Conservation (phyloP, 2,797 vertebrate genomes). For the Chromobotia macracanthus region DNA sequence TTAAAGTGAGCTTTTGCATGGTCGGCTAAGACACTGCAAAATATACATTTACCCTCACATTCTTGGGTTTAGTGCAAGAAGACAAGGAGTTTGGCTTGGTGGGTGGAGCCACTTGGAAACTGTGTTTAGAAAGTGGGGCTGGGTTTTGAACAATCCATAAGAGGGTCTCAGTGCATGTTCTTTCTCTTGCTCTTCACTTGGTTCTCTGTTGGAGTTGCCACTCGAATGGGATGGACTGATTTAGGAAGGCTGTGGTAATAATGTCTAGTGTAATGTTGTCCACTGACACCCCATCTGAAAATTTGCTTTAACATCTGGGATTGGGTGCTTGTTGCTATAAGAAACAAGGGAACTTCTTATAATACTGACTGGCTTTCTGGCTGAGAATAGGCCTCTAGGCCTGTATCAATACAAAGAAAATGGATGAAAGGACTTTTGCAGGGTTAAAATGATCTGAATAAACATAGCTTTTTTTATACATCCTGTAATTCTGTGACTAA, state of each 20-base stretch:
- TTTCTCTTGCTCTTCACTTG: constrained; percentile 1
- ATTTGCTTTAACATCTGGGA: not conserved
- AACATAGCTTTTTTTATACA: not conserved
- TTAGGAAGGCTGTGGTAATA: constrained; percentile 15
- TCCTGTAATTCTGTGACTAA: not conserved
- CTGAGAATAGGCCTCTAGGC: constrained; percentile 19
- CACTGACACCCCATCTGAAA: not conserved
- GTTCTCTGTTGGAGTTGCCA: constrained; percentile 26
- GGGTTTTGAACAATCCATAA: not conserved
- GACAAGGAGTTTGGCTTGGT: not conserved
- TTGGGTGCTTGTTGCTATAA: constrained; percentile 41
- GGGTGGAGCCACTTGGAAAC: constrained; percentile 13
- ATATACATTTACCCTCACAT: constrained; percentile 26
- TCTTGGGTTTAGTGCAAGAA: not conserved
- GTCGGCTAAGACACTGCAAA: not conserved
- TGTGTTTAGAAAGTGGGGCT: constrained; percentile 3
- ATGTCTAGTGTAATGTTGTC: constrained; percentile 19
- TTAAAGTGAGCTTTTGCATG: not conserved
- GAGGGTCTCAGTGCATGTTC: constrained; percentile 14
- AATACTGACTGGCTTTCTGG: constrained; percentile 39
- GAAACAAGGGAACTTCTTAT: not conserved
- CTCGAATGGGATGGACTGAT: constrained; percentile 7
- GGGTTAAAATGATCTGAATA: not conserved
- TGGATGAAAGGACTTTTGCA: not conserved
- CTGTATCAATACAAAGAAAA: constrained; percentile 3